Evolutionary conservation across 2,797 vertebrate genomes (phyloP).

Genomic region (Discoglossus pictus): DNA sequence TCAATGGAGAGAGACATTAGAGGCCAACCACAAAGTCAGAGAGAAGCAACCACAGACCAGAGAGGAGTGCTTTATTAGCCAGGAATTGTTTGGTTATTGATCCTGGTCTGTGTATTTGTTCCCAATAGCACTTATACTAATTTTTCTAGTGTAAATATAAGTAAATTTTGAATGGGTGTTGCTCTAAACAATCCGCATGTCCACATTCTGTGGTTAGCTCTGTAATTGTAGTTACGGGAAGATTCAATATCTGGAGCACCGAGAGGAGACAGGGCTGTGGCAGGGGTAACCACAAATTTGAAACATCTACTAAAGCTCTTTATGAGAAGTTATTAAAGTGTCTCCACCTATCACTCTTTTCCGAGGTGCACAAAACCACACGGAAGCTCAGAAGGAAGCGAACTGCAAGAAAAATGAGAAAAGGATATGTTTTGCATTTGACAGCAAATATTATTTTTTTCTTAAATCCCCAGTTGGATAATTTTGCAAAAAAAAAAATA

Average conservation of each 20-base stretch:
- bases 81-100: slow-evolving; percentile 97
- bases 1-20: slow-evolving; percentile 93
- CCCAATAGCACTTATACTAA: slow-evolving; percentile 99
- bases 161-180: slow-evolving; percentile 97
- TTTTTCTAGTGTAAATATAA: slow-evolving; percentile 99
- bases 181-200: slow-evolving; percentile 93
- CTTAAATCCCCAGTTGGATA: slow-evolving; percentile 31
- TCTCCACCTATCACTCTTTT: slow-evolving; percentile 67
- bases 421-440: slow-evolving; percentile 63
- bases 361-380: slow-evolving; percentile 74
- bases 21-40: slow-evolving; percentile 96
- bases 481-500: background rate
- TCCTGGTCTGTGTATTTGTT: slow-evolving; percentile 95
- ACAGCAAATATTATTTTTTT: slow-evolving; percentile 47
- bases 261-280: slow-evolving; percentile 89
- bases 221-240: slow-evolving; percentile 99
- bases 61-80: slow-evolving; percentile 99
- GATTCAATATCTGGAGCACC: slow-evolving; percentile 97
- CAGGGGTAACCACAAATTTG: slow-evolving; percentile 84
- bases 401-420: slow-evolving; percentile 47
- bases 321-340: slow-evolving; percentile 75
- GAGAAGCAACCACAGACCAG: slow-evolving; percentile 88
- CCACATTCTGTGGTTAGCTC: slow-evolving; percentile 95
- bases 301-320: slow-evolving; percentile 75
- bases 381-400: slow-evolving; percentile 65